A percentile compares a stretch with the other conserved stretches of the same genome.
Conservation (phyloP, 53 echinoderm and acorn worm genomes). For the Henricia sp. region DNA sequence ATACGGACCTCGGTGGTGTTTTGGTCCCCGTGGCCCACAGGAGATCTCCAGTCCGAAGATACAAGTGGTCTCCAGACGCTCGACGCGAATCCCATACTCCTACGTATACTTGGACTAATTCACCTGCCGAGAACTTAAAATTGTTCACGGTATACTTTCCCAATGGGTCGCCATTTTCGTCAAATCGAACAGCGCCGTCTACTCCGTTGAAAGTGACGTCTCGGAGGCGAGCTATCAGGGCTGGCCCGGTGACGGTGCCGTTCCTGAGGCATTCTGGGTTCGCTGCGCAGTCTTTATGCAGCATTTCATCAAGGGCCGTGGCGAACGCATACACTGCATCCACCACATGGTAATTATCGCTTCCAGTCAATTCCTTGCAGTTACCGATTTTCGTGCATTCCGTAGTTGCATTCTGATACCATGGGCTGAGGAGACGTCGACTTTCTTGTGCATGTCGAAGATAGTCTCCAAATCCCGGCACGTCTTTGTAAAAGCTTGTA, state of each 20-base stretch:
- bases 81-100: too few species aligned
- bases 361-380: slow-evolving; percentile 2
- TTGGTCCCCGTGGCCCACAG: not conserved
- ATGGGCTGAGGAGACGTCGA: not conserved
- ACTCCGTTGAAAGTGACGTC: slow-evolving; percentile 38
- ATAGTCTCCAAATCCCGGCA: slow-evolving; percentile 15
- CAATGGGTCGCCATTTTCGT: slow-evolving; percentile 57
- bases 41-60: not conserved
- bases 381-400: not conserved
- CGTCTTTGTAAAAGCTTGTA: slow-evolving; percentile 12
- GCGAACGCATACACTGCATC: slow-evolving; percentile 56
- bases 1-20: slow-evolving; percentile 45
- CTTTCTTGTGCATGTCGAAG: not conserved
- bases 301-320: slow-evolving; percentile 40
- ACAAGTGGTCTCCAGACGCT: not conserved
- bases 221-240: slow-evolving; percentile 37
- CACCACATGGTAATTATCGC: slow-evolving; percentile 9
- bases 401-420: not conserved
- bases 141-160: slow-evolving; percentile 53
- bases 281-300: slow-evolving; percentile 45
- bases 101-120: not conserved
- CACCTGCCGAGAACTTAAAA: not conserved
- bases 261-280: slow-evolving; percentile 5
- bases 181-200: slow-evolving; percentile 49
- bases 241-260: slow-evolving; percentile 29